A percentile compares a stretch with the other conserved stretches of the same genome.
Evolutionary conservation across 2,888 invertebrate species (phyloP).

Genomic region (Ptychoptera albimana): DNA sequence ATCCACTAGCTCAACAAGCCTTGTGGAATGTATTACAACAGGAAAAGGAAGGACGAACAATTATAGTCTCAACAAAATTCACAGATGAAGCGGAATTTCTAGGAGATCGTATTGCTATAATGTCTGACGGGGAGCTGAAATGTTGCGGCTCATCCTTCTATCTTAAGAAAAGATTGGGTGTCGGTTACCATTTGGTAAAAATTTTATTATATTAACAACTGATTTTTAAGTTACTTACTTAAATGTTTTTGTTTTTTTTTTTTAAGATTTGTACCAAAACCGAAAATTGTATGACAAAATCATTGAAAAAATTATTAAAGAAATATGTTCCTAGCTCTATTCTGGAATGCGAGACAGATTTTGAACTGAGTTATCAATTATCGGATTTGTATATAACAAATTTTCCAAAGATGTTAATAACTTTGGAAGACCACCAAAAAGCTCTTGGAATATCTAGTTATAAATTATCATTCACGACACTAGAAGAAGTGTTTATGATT

Average conservation of each 20-base stretch:
- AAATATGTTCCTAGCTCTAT: conserved; percentile 43
- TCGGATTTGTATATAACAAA: conserved; percentile 39
- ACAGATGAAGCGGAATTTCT: too few species aligned
- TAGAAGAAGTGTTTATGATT: conserved; percentile 74
- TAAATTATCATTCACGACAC: conserved; percentile 64
- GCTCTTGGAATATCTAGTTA: conserved; percentile 52
- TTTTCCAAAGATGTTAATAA: conserved; percentile 48
- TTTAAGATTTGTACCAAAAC: conserved; percentile 36
- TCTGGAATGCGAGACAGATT: conserved; percentile 48
- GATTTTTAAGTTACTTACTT: too few species aligned
- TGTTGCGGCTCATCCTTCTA: too few species aligned
- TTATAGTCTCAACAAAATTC: too few species aligned
- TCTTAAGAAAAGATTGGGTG: too few species aligned
- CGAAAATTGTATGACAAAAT: conserved; percentile 31
- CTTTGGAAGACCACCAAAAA: conserved; percentile 41
- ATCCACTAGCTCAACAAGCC: too few species aligned
- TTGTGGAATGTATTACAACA: too few species aligned
- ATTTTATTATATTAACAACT: too few species aligned
- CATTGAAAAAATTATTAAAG: conserved; percentile 38
- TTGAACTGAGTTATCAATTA: conserved; percentile 50
- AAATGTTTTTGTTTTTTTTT: conserved; percentile 21
- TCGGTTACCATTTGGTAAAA: too few species aligned
- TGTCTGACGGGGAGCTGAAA: too few species aligned
- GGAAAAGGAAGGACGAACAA: too few species aligned
- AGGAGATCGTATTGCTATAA: too few species aligned